Base-by-base conservation (phyloP, 2,888 invertebrate genomes). In the Oligia strigilis region DNA sequence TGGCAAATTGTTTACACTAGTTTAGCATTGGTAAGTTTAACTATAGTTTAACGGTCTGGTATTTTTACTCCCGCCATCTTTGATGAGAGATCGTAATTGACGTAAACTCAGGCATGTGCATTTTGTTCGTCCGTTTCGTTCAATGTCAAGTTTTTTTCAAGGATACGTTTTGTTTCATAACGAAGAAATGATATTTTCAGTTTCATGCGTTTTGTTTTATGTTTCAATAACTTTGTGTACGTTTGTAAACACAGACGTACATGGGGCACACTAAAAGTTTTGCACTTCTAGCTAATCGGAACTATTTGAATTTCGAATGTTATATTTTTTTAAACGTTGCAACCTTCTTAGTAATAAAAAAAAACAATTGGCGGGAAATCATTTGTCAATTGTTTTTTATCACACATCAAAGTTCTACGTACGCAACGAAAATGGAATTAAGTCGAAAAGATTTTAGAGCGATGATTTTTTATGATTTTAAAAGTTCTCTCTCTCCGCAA, bases 21-120 rank as follows among this genome's bases (percentile, higher is more conserved):
- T 69, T 69, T 69, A 82, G 66, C 75, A 86, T 83, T 87, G 72
- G 74, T 72, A 65, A 79, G 74, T 83, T 81, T 80, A 80, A 77
- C 81, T 81, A 73, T 79, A 78, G 81, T 86, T 74, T 78, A 83
- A 73, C 76, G 70, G 76, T 83, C 72, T 46, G 55, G 69, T 85
- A 87, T 87, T 88, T 90, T 85, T 81, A 83, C 78, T 55, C 67
- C 58, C 69, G 73, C 72, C 79, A 83, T 78, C 77, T 78, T 90
- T 88, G 84, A 88, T 66, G 85, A 84, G 65, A 71, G 87, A 73
- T 82, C 86, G 83, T 87, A 82, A 88, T 85, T 84, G 85, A 87
- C 80, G 89, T 88, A 82, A 87, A 84, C 79, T 77, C 43, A 71
- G 77, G 79, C 85, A 87, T 80, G 70, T 90, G 85, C 79, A 80